Evolutionary conservation across 2,113 vertebrate genomes (phyloP).

Genomic region (Chascanopsetta lugubris): DNA sequence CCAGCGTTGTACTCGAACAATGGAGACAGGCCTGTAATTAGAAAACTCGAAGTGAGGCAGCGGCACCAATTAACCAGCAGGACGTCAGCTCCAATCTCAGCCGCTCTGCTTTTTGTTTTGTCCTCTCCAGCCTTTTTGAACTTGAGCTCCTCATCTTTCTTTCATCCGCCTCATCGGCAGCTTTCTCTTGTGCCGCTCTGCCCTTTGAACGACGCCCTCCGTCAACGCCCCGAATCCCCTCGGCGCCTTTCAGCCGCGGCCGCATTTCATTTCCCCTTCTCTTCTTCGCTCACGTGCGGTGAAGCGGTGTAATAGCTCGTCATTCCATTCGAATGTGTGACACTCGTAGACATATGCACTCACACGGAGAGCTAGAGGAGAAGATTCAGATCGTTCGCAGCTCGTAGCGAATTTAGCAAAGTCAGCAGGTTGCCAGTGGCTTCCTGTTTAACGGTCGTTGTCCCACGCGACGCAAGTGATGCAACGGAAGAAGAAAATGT

Average conservation of each 20-base stretch:
- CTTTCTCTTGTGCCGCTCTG: not conserved
- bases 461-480: too few relatives aligned
- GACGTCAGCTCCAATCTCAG: conserved; percentile 70
- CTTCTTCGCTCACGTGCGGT: too few relatives aligned
- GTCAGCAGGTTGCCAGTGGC: too few relatives aligned
- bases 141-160: conserved; percentile 3
- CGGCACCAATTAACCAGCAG: conserved; percentile 81
- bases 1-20: not conserved
- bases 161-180: not conserved
- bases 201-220: not conserved
- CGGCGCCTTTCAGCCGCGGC: not conserved
- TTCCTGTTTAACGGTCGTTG: too few relatives aligned
- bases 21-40: conserved; percentile 70
- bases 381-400: too few relatives aligned
- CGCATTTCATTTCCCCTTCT: not conserved
- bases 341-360: too few relatives aligned
- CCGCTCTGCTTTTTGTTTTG: conserved; percentile 42
- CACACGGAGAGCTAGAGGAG: too few relatives aligned
- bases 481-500: too few relatives aligned
- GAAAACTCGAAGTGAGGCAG: conserved; percentile 62
- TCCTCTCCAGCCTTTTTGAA: conserved; percentile 7
- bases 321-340: too few relatives aligned
- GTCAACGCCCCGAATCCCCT: not conserved
- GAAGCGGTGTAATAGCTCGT: too few relatives aligned
- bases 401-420: too few relatives aligned